A percentile compares a stretch with the other conserved stretches of the same genome.
phyloP scores from a whole-genome alignment of 1,140 invertebrate species.

The Metaphire vulgaris region DNA sequence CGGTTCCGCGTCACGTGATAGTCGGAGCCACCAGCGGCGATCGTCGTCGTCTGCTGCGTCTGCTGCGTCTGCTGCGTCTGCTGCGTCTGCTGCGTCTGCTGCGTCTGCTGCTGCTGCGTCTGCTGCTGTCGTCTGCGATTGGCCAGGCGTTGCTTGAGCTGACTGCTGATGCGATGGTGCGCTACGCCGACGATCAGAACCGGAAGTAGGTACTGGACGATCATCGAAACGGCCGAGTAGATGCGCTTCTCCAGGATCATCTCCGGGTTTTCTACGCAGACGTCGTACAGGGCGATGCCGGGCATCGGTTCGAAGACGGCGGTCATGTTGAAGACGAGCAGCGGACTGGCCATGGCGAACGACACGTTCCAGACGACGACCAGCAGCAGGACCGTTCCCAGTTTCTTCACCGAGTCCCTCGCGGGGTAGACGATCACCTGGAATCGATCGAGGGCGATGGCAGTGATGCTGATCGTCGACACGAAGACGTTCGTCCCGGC shows the following conservation, averaged over 20 bases:
- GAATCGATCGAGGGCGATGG: slow-evolving; percentile 72
- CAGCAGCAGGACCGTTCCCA: slow-evolving; percentile 62
- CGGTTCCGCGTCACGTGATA: slow-evolving; percentile 56
- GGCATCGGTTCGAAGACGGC: slow-evolving; percentile 32
- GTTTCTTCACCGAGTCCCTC: slow-evolving; percentile 64
- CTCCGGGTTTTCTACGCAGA: slow-evolving; percentile 43
- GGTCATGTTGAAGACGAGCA: slow-evolving; percentile 63
- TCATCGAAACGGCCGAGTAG: slow-evolving; percentile 73
- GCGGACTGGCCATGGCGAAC: slow-evolving; percentile 66
- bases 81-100: no score
- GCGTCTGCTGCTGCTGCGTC: no score
- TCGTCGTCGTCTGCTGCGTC: no score
- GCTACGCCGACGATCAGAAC: slow-evolving; percentile 69
- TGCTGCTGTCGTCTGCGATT: slow-evolving; percentile 54
- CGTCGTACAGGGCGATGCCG: slow-evolving; percentile 54
- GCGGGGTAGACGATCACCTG: slow-evolving; percentile 75
- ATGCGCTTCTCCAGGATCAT: slow-evolving; percentile 63
- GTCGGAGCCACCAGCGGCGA: slow-evolving; percentile 34
- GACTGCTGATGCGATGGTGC: slow-evolving; percentile 58
- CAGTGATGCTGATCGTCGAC: slow-evolving; percentile 79
- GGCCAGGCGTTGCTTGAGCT: slow-evolving; percentile 55
- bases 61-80: no score
- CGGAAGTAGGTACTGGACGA: slow-evolving; percentile 75
- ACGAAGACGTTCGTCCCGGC: slow-evolving; percentile 81
- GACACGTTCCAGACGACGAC: slow-evolving; percentile 71